A percentile compares a stretch with the other conserved stretches of the same genome.
Conservation (phyloP, 2,797 vertebrate genomes). For the Todus mexicanus region DNA sequence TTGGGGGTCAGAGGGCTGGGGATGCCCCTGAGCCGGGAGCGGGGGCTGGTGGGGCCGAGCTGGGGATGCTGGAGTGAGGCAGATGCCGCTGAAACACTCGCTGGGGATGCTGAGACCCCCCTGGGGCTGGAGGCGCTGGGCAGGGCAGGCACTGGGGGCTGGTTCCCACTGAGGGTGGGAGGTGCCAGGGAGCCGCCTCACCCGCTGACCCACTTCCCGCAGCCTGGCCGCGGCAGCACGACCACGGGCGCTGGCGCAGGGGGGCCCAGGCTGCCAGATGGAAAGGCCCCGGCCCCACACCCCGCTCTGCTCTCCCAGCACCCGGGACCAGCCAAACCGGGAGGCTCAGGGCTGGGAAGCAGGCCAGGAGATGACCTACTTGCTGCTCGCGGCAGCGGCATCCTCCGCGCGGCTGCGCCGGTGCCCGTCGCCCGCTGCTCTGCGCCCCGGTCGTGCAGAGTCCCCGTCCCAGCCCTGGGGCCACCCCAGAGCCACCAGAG, state of each 20-base stretch:
- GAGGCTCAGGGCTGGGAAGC: background rate
- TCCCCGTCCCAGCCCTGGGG: background rate
- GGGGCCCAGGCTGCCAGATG: background rate
- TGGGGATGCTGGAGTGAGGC: background rate
- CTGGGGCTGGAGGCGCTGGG: accelerated
- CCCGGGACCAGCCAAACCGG: accelerated
- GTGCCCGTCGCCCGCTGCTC: background rate
- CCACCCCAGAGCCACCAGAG: accelerated
- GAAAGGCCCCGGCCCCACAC: background rate
- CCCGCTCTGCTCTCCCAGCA: background rate
- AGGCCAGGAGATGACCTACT: conserved; percentile 40
- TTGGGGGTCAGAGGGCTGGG: background rate
- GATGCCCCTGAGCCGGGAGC: background rate
- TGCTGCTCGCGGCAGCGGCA: background rate
- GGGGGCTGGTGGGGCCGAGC: background rate
- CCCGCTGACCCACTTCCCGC: background rate
- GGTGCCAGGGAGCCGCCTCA: background rate
- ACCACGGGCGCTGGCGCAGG: accelerated
- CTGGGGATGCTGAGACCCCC: background rate
- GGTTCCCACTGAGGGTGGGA: accelerated
- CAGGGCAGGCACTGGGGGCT: background rate
- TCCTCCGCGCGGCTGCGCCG: background rate
- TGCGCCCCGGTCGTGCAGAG: accelerated
- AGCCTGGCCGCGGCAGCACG: background rate
- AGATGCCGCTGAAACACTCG: accelerated